phyloP scores from a whole-genome alignment of 2,113 vertebrate species.

The Poeciliopsis retropinna region DNA sequence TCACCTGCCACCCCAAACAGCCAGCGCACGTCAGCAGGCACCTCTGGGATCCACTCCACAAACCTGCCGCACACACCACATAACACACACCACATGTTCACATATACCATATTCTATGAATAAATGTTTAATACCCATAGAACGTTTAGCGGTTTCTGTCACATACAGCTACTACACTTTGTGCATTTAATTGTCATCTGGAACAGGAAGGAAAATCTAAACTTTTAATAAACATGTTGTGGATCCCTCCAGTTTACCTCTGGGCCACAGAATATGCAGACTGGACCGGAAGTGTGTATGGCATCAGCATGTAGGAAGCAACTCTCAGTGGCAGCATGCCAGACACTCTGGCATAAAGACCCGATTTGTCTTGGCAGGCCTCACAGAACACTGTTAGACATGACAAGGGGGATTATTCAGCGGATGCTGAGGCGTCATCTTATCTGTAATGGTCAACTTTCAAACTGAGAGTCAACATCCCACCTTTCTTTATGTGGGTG shows the following conservation, averaged over 20 bases:
- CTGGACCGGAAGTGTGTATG: conserved; percentile 88
- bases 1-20: conserved; percentile 79
- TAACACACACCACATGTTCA: background rate
- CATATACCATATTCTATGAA: too few species aligned
- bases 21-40: conserved; percentile 86
- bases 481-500: conserved; percentile 83
- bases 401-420: conserved; percentile 1
- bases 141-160: too few species aligned
- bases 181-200: too few species aligned
- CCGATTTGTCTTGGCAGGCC: conserved; percentile 76
- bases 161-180: too few species aligned
- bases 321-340: conserved; percentile 82
- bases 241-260: conserved; percentile 76
- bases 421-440: too few species aligned
- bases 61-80: conserved; percentile 69
- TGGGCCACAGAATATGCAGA: conserved; percentile 80
- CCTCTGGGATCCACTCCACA: conserved; percentile 90
- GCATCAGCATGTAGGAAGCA: conserved; percentile 87
- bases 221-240: too few species aligned
- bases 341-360: conserved; percentile 79
- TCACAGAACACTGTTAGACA: conserved; percentile 82
- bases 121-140: too few species aligned
- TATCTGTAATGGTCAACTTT: background rate
- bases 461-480: too few species aligned
- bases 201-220: too few species aligned